Base-by-base conservation (phyloP, 2,113 vertebrate genomes). In the Urocitellus parryii region DNA sequence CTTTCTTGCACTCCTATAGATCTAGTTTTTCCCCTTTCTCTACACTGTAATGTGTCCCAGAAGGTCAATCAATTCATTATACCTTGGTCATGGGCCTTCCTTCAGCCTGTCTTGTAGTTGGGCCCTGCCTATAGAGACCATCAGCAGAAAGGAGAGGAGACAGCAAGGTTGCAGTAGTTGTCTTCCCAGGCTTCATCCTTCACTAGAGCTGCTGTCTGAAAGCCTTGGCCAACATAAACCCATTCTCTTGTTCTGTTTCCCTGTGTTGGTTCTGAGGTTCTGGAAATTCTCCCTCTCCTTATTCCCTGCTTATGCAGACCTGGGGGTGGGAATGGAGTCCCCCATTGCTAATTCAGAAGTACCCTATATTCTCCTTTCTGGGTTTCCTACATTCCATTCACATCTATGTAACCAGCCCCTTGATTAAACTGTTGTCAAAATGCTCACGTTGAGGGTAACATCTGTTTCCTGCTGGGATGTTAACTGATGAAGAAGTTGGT, bases 401-500 rank as follows among this genome's bases (percentile, higher is more conserved):
- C 70, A 96, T 96, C 81, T 76, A 63, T 81, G 94, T 88, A 90
- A 97, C 88, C 25, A 74, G 73, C 20, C 74, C 34, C 81, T 95
- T 96, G 92, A 97, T 96, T 82, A 92, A 94, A 78, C 80, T 92
- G 81, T 81, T 88, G 61, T 78, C 70, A 77, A 87, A 74, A 65
- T 81, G 90, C 91, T 95, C 61, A 58, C 9, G 87, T 77, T 61
- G 42, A 63, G 16, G 58, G n/a, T 53, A 94, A 88, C 96, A 95
- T 95, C 97, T 96, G 93, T 95, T 97, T 96, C 92, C 88, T 95
- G 85, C 90, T 95, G 94, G 32, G 80, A 93, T 88, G 65, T 79
- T 88, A 94, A 94, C 53, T 45, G 80, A 74, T 82, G 78, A 32
- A 92, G 88, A 88, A 94, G 92, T 42, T 70, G 88, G 67, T 68